Evolutionary conservation across 2,797 vertebrate genomes (phyloP).

Genomic region (Podarcis lilfordi): DNA sequence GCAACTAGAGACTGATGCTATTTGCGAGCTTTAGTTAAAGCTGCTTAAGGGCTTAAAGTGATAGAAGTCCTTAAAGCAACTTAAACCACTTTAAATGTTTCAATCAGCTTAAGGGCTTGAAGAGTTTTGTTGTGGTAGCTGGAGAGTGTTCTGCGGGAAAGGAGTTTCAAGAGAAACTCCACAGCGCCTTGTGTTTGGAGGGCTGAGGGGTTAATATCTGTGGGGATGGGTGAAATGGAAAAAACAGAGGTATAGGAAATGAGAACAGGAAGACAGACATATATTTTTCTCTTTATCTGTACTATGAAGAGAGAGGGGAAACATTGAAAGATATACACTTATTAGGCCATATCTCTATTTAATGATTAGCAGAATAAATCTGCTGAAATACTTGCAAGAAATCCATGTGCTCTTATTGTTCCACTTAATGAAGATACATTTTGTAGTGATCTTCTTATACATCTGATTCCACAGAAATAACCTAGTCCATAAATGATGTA

Average conservation of each 20-base stretch:
- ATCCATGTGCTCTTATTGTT: not conserved
- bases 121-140: not conserved
- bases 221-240: not conserved
- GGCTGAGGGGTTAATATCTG: not conserved
- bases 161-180: not conserved
- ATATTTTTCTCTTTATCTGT: not conserved
- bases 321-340: not conserved
- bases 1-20: slow-evolving; percentile 25
- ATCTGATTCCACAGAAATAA: not conserved
- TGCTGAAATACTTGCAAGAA: not conserved
- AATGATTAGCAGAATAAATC: not conserved
- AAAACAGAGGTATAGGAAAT: not conserved
- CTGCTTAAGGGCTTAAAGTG: slow-evolving; percentile 69
- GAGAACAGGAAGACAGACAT: not conserved
- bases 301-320: not conserved
- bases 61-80: slow-evolving; percentile 64
- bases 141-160: not conserved
- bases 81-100: slow-evolving; percentile 65
- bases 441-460: not conserved
- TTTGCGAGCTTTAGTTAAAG: slow-evolving; percentile 57
- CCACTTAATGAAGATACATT: not conserved
- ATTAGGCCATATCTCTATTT: not conserved
- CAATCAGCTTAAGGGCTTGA: slow-evolving; percentile 38
- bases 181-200: not conserved
- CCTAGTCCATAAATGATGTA: not conserved